These are phyloP conservation scores for Lordiphosa stackelbergi DNA, from an alignment of 1,140 invertebrate species.

Conservation along the genomic window DNA sequence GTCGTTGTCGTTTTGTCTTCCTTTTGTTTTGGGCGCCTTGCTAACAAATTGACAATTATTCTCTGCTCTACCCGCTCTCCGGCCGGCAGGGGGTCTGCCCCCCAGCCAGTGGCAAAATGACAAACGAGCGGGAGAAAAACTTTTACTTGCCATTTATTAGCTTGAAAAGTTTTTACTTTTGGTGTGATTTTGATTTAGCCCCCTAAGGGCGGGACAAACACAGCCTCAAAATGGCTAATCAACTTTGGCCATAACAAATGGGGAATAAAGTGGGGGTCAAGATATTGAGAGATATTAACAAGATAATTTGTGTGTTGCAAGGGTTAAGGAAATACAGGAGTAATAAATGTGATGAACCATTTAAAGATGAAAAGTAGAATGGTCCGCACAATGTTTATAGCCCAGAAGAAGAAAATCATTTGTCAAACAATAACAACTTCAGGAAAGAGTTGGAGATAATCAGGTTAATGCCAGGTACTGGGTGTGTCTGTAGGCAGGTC, in stretches of 20 bases:
- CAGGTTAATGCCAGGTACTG: too few species aligned
- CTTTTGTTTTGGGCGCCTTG: slow-evolving; percentile 27
- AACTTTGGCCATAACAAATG: slow-evolving; percentile 6
- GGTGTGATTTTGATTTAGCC: slow-evolving; percentile 67
- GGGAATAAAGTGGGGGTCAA: neutral
- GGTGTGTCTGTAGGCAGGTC: too few species aligned
- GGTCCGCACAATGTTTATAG: too few species aligned
- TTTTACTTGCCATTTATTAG: slow-evolving; percentile 64
- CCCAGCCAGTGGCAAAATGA: slow-evolving; percentile 35
- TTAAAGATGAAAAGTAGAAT: too few species aligned
- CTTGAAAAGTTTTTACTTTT: slow-evolving; percentile 49
- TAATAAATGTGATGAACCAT: too few species aligned
- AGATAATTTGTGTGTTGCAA: too few species aligned
- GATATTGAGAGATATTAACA: too few species aligned
- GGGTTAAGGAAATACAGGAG: too few species aligned
- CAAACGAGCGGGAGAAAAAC: slow-evolving; percentile 55
- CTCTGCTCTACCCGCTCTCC: slow-evolving; percentile 11
- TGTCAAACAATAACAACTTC: too few species aligned
- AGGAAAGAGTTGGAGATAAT: too few species aligned
- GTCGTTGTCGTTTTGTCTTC: slow-evolving; percentile 1
- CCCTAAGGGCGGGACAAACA: slow-evolving; percentile 15
- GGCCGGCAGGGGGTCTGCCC: neutral
- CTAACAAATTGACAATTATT: slow-evolving; percentile 67
- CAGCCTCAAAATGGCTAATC: slow-evolving; percentile 13
- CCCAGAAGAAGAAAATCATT: too few species aligned